A percentile compares a stretch with the other conserved stretches of the same genome.
phyloP scores from a whole-genome alignment of 1,140 invertebrate genomes.

The Macrobrachium rosenbergii region DNA sequence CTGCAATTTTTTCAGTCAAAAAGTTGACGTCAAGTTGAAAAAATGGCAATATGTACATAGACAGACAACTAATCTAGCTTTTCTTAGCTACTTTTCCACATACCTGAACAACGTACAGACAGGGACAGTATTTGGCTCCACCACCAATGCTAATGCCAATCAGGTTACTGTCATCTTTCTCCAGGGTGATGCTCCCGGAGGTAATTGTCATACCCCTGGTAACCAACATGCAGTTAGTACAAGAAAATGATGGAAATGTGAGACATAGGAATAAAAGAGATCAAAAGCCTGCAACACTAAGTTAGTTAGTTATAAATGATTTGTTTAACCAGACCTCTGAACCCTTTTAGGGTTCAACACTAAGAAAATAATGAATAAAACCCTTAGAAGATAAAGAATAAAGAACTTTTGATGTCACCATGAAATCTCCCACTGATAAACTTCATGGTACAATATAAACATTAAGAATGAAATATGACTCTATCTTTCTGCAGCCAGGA shows the following conservation, averaged over 20 bases:
- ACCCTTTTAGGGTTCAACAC: too few relatives aligned
- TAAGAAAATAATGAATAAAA: constrained; percentile 6
- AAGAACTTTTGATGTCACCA: neutral
- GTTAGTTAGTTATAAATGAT: too few relatives aligned
- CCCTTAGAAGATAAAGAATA: neutral
- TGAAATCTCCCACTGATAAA: neutral
- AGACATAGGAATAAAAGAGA: constrained; percentile 5
- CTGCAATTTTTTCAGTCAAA: too few relatives aligned
- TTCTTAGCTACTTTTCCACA: constrained; percentile 3
- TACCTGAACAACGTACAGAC: constrained; percentile 94
- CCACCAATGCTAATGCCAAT: constrained; percentile 99
- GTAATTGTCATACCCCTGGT: constrained; percentile 97
- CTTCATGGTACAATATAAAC: neutral
- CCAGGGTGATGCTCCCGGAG: constrained; percentile 90
- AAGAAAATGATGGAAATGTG: neutral
- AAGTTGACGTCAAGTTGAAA: neutral
- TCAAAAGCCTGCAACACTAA: neutral
- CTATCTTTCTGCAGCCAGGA: too few relatives aligned
- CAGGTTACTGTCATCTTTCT: constrained; percentile 94
- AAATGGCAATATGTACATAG: neutral
- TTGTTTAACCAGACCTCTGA: too few relatives aligned
- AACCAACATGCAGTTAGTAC: constrained; percentile 64
- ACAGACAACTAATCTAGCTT: too few relatives aligned
- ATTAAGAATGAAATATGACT: neutral
- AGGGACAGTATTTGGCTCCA: constrained; percentile 95